Percentiles rank a stretch among this genome's conserved stretches.
Evolutionary conservation across 2,113 vertebrate species (phyloP).

Genomic region (Carlito syrichta): DNA sequence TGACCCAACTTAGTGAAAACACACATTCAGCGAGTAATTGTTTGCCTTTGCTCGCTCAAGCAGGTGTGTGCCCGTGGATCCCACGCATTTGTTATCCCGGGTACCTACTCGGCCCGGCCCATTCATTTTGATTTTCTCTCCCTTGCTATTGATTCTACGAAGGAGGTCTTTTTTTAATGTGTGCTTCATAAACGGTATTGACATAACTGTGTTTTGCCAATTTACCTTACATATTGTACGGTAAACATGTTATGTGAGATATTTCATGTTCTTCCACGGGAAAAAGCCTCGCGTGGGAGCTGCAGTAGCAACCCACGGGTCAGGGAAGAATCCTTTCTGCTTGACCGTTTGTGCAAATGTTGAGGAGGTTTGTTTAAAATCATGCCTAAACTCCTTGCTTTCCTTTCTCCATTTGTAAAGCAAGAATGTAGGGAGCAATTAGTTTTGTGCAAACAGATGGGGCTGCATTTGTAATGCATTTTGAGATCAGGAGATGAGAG

Average conservation of each 20-base stretch:
- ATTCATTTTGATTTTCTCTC: constrained; percentile 72
- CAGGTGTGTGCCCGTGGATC: constrained; percentile 71
- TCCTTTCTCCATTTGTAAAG: background rate
- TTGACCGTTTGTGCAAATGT: background rate
- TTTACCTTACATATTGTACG: constrained; percentile 45
- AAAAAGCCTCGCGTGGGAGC: background rate
- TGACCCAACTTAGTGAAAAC: constrained; percentile 71
- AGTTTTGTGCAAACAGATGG: background rate
- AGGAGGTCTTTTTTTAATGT: constrained; percentile 79
- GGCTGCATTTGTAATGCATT: background rate
- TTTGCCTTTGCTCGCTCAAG: constrained; percentile 78
- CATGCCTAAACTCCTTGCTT: background rate
- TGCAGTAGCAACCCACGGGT: background rate
- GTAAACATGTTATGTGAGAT: constrained; percentile 14
- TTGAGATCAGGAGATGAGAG: background rate
- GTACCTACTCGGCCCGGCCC: constrained; percentile 70
- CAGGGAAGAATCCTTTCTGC: background rate
- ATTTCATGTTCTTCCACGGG: background rate
- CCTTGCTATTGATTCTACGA: constrained; percentile 79
- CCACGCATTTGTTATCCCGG: constrained; percentile 76
- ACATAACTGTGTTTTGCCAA: constrained; percentile 61
- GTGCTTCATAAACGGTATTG: constrained; percentile 74
- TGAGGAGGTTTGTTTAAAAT: background rate
- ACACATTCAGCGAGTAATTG: constrained; percentile 60
- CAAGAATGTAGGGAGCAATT: background rate